These are phyloP conservation scores for Cyanocitta stelleri DNA, from an alignment of 2,113 vertebrate species.

Conservation along the genomic window DNA sequence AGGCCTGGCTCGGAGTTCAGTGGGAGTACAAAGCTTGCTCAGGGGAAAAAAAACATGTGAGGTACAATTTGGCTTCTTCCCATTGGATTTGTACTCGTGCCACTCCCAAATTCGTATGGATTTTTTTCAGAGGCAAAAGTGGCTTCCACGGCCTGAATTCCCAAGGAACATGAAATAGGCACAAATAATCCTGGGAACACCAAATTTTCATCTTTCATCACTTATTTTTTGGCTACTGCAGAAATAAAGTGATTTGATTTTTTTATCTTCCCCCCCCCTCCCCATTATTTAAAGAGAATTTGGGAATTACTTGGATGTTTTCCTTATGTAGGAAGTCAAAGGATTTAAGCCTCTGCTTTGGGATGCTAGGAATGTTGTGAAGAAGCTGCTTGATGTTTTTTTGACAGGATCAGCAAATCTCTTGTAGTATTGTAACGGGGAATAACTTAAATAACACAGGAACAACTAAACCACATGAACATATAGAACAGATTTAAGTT, in stretches of 20 bases:
- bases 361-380: conserved; percentile 3
- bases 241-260: background rate
- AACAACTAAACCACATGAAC: conserved; percentile 53
- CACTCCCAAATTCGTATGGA: background rate
- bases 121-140: background rate
- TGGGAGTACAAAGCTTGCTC: background rate
- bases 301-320: background rate
- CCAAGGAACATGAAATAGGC: background rate
- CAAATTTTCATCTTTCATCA: fast-evolving
- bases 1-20: background rate
- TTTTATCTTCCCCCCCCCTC: fast-evolving
- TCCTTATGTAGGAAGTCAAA: background rate
- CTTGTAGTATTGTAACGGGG: conserved; percentile 31
- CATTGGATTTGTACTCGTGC: background rate
- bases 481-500: conserved; percentile 56
- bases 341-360: background rate
- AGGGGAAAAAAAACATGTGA: background rate
- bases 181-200: background rate
- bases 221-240: background rate
- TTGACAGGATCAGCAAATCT: conserved; percentile 61
- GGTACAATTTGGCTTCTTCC: background rate
- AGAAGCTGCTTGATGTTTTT: conserved; percentile 39
- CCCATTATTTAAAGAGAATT: background rate
- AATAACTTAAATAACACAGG: conserved; percentile 66
- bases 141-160: background rate